These are phyloP conservation scores for Pterostichus madidus DNA, from an alignment of 2,888 invertebrate genomes.

Conservation along the genomic window DNA sequence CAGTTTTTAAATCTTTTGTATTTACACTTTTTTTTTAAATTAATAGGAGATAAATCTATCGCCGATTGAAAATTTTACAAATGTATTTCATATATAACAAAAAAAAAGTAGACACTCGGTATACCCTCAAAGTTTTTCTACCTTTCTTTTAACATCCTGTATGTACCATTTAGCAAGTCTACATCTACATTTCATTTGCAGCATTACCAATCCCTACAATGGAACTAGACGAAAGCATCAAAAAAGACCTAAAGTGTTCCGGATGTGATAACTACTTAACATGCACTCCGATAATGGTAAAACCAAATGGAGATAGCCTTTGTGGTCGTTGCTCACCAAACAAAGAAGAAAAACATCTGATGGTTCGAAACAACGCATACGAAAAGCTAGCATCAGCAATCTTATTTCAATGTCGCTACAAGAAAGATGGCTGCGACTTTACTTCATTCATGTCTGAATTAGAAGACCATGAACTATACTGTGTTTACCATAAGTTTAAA, in stretches of 20 bases:
- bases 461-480: slow-evolving; percentile 24
- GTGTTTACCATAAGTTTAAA: neutral
- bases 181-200: too few species aligned
- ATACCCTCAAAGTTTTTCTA: too few species aligned
- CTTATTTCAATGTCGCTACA: slow-evolving; percentile 17
- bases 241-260: slow-evolving; percentile 10
- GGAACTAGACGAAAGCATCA: neutral
- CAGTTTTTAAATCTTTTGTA: too few species aligned
- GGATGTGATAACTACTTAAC: slow-evolving; percentile 14
- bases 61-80: too few species aligned
- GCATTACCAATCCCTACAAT: neutral
- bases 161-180: too few species aligned
- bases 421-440: slow-evolving; percentile 3
- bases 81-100: too few species aligned
- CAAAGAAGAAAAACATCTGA: neutral
- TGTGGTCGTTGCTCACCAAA: slow-evolving; percentile 25
- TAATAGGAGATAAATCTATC: too few species aligned
- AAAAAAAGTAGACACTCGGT: too few species aligned
- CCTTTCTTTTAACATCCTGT: too few species aligned
- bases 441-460: neutral
- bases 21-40: too few species aligned
- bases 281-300: slow-evolving; percentile 22
- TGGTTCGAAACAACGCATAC: slow-evolving; percentile 30
- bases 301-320: slow-evolving; percentile 10
- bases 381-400: slow-evolving; percentile 34